Conservation (phyloP, 2,888 invertebrate genomes). For the Mayetiola destructor region DNA sequence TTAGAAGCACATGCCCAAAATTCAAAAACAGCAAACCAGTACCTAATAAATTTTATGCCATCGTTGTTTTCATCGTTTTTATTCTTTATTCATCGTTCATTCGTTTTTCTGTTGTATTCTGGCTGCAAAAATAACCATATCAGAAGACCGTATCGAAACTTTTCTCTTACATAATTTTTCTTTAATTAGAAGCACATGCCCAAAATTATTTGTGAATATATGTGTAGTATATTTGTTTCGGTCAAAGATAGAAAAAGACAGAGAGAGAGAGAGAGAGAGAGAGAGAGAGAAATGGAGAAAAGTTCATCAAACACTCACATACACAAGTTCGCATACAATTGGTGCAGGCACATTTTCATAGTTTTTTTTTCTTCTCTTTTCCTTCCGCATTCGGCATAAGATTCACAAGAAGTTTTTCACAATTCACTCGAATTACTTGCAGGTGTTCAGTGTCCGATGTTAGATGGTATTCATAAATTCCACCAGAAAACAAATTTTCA, state of each 20-base stretch:
- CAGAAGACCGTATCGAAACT: neutral
- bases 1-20: neutral
- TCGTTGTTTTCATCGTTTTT: neutral
- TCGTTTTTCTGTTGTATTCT: neutral
- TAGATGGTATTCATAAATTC: too few relatives aligned
- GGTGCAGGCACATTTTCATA: too few relatives aligned
- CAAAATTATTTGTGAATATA: neutral
- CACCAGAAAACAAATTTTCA: too few relatives aligned
- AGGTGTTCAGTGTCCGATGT: too few relatives aligned
- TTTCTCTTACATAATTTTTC: conserved; percentile 3
- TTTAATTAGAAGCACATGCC: neutral
- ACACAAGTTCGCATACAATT: too few relatives aligned
- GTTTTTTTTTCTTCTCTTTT: too few relatives aligned
- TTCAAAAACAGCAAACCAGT: too few relatives aligned
- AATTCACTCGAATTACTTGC: too few relatives aligned
- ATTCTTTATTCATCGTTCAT: neutral
- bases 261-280: neutral
- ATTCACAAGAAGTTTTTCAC: too few relatives aligned
- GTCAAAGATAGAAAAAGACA: neutral
- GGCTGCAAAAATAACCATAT: neutral
- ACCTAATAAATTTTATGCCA: neutral
- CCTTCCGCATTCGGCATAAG: too few relatives aligned
- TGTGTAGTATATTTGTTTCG: too few relatives aligned
- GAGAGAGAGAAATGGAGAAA: neutral
- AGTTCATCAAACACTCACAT: too few relatives aligned